phyloP scores from a whole-genome alignment of 2,888 invertebrate species.

The Sclerodermus sp. region DNA sequence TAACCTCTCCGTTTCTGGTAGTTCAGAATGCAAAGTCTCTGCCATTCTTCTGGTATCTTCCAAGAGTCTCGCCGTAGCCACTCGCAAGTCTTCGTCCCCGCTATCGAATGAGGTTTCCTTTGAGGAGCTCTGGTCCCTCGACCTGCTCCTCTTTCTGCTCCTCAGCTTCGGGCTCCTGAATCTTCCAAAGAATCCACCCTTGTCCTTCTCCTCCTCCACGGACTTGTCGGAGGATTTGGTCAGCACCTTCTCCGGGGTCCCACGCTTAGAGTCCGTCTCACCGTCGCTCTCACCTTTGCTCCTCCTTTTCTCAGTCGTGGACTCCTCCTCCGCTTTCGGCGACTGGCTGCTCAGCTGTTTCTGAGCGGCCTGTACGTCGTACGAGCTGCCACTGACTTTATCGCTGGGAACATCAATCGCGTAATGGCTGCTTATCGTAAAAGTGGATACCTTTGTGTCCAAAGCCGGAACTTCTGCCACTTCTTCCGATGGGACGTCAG shows the following conservation, averaged over 20 bases:
- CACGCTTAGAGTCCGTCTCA: conserved; percentile 7
- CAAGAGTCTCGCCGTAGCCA: conserved; percentile 39
- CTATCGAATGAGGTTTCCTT: conserved; percentile 48
- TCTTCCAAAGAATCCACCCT: conserved; percentile 45
- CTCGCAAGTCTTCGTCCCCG: conserved; percentile 45
- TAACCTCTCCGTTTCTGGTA: conserved; percentile 25
- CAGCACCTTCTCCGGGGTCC: no score
- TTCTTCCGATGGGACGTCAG: conserved; percentile 6
- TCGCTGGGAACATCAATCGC: conserved; percentile 35
- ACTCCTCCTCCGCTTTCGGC: conserved; percentile 1
- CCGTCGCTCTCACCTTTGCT: conserved; percentile 19
- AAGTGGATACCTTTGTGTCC: conserved; percentile 17
- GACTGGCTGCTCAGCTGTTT: conserved; percentile 4
- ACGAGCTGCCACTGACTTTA: conserved; percentile 35
- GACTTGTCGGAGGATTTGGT: no score
- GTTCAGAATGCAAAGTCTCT: conserved; percentile 28
- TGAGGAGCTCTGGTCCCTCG: conserved; percentile 41
- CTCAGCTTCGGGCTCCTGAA: conserved; percentile 48
- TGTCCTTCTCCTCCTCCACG: conserved; percentile 35
- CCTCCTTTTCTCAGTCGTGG: conserved; percentile 9
- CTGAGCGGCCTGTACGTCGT: conserved; percentile 24
- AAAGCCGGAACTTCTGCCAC: not conserved
- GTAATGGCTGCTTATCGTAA: conserved; percentile 21
- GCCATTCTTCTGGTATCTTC: conserved; percentile 42
- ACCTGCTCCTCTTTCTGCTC: conserved; percentile 39